Evolutionary conservation across 2,113 vertebrate species (phyloP), one percentile per base, ranked within the genome.

Genomic region (Acrocephalus kingi): DNA sequence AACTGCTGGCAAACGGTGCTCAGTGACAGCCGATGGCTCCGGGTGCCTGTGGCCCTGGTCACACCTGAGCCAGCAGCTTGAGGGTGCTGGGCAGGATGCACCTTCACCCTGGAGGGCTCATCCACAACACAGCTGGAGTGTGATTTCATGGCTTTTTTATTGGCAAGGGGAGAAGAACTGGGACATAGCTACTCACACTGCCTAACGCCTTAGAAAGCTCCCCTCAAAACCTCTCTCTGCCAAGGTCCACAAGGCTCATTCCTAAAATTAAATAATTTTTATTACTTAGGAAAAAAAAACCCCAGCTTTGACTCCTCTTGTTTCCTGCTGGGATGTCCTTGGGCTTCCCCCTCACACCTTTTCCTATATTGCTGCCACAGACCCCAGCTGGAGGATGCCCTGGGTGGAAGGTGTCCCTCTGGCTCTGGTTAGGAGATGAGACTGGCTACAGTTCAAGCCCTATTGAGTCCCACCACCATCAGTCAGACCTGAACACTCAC

Each of bases 11-110:
- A 46, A 52, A 41, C 1, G 15, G 54, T 0, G 15, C 22, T 28
- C 14, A 1, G 3, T 9, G 80, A 23, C 61, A 17, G 84, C 58
- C 0, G 0, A 0, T 25, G 46, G 83, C 49, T 45, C 6, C 0
- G 1, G 21, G 49, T 14, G 3, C 3, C 1, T 1, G 13, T 24
- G 73, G 17, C 59, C 41, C 77, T 4, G 74, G 30, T 16, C 48
- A 58, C 33, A 10, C 9, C 76, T 3, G 7, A 30, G 74, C 85
- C 35, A 3, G 8, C 66, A 22, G 74, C 4, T 4, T 8, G 19
- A 62, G 41, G 49, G 13, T 33, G 69, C 62, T 63, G 83, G 22
- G 56, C 2, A 4, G 43, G 72, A 23, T 7, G 22, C 30, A 16
- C 56, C 81, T 55, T 3, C 16, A 43, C 45, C 78, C 54, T 0